A percentile compares a stretch with the other conserved stretches of the same genome.
phyloP scores from a whole-genome alignment of 1,140 invertebrate species.

The Cheumatopsyche charites region DNA sequence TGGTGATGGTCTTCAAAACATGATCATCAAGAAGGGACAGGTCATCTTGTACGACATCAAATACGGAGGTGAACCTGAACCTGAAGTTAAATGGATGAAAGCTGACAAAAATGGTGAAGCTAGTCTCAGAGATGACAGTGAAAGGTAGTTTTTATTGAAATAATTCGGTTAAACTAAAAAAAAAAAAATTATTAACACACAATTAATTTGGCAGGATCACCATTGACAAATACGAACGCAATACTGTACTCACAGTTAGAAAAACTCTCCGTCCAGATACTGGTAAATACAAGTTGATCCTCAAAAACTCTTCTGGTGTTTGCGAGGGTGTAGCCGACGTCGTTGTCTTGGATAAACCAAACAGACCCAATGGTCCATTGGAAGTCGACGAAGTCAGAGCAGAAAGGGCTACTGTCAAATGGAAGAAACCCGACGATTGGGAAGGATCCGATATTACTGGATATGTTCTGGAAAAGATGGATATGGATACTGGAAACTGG shows the following conservation, averaged over 20 bases:
- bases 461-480: constrained; percentile 97
- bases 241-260: constrained; percentile 88
- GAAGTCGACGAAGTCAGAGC: constrained; percentile 86
- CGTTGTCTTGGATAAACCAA: constrained; percentile 87
- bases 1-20: constrained; percentile 79
- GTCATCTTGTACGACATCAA: constrained; percentile 92
- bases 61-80: constrained; percentile 93
- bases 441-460: constrained; percentile 93
- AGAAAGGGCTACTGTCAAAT: constrained; percentile 91
- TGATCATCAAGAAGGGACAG: constrained; percentile 94
- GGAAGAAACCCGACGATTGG: constrained; percentile 93
- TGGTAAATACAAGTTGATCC: constrained; percentile 85
- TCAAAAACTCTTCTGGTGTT: constrained; percentile 84
- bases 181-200: neutral
- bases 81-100: constrained; percentile 79
- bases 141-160: constrained; percentile 52
- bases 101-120: constrained; percentile 64
- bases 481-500: constrained; percentile 90
- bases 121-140: constrained; percentile 67
- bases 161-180: neutral
- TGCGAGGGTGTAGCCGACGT: constrained; percentile 85
- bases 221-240: constrained; percentile 88
- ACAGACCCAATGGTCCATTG: constrained; percentile 83
- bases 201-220: constrained; percentile 65
- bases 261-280: constrained; percentile 86